Percentiles rank a stretch among this genome's conserved stretches.
phyloP scores from a whole-genome alignment of 1,140 invertebrate genomes.

The Lordiphosa mommai region DNA sequence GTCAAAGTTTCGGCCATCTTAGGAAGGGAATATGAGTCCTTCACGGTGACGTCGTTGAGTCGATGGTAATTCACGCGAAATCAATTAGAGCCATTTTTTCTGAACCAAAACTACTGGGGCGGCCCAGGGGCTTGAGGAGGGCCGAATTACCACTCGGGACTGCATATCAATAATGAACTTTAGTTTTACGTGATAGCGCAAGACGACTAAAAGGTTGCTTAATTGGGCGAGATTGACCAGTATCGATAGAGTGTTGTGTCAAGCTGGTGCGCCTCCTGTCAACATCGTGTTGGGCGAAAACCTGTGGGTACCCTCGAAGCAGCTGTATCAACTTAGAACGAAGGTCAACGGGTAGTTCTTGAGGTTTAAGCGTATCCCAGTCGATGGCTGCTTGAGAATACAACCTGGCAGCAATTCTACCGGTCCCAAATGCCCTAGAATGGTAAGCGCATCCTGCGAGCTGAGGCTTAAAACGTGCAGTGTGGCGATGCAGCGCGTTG shows the following conservation, averaged over 20 bases:
- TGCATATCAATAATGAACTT: neutral
- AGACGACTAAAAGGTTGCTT: neutral
- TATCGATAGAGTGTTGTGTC: neutral
- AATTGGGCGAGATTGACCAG: neutral
- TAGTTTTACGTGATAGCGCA: neutral
- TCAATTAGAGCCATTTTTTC: slow-evolving; percentile 79
- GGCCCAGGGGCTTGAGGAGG: slow-evolving; percentile 66
- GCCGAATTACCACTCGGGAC: neutral
- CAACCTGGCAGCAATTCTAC: too few relatives aligned
- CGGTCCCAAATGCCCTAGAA: neutral
- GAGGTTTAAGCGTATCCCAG: too few relatives aligned
- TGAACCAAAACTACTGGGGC: slow-evolving; percentile 80
- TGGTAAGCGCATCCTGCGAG: neutral
- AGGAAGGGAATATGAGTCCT: slow-evolving; percentile 80
- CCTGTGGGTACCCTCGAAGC: neutral
- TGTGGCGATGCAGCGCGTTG: neutral
- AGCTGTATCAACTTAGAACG: too few relatives aligned
- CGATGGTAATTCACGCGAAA: slow-evolving; percentile 56
- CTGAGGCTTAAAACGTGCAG: neutral
- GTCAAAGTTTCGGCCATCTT: slow-evolving; percentile 70
- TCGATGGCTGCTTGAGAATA: neutral
- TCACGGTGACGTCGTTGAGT: slow-evolving; percentile 67
- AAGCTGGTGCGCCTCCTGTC: neutral
- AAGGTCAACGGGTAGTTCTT: too few relatives aligned
- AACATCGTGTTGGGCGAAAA: neutral